phyloP scores from a whole-genome alignment of 2,888 invertebrate genomes.

The Sialis lutaria region DNA sequence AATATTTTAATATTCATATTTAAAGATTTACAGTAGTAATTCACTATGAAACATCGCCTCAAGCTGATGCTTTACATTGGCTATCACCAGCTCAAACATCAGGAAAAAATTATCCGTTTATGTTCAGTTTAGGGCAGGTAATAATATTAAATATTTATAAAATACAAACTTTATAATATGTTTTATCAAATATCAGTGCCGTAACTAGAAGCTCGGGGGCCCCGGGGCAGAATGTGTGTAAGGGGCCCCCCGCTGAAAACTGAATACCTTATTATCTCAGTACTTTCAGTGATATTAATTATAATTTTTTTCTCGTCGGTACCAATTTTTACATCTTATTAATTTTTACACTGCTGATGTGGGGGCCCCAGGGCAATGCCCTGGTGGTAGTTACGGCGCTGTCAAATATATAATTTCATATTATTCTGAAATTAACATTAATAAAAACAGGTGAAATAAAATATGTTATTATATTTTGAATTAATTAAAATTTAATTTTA shows the following conservation, averaged over 20 bases:
- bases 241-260: too few relatives aligned
- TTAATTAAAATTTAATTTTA: neutral
- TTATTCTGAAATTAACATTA: slow-evolving; percentile 1
- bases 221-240: too few relatives aligned
- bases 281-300: too few relatives aligned
- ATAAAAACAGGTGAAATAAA: neutral
- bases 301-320: neutral
- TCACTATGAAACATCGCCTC: slow-evolving; percentile 56
- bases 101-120: slow-evolving; percentile 68
- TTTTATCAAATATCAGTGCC: too few relatives aligned
- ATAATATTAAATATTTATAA: too few relatives aligned
- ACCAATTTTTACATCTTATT: too few relatives aligned
- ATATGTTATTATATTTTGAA: slow-evolving; percentile 1
- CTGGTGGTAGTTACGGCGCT: too few relatives aligned
- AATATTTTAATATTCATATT: too few relatives aligned
- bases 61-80: slow-evolving; percentile 84
- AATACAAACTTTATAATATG: neutral
- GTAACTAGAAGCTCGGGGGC: too few relatives aligned
- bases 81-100: slow-evolving; percentile 70
- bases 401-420: neutral
- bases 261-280: too few relatives aligned
- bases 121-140: slow-evolving; percentile 72
- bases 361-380: too few relatives aligned
- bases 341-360: too few relatives aligned
- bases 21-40: slow-evolving; percentile 25